Evolutionary conservation across 1,140 invertebrate genomes (phyloP), one percentile per base, ranked within the genome.

Genomic region (Hestina assimilis): DNA sequence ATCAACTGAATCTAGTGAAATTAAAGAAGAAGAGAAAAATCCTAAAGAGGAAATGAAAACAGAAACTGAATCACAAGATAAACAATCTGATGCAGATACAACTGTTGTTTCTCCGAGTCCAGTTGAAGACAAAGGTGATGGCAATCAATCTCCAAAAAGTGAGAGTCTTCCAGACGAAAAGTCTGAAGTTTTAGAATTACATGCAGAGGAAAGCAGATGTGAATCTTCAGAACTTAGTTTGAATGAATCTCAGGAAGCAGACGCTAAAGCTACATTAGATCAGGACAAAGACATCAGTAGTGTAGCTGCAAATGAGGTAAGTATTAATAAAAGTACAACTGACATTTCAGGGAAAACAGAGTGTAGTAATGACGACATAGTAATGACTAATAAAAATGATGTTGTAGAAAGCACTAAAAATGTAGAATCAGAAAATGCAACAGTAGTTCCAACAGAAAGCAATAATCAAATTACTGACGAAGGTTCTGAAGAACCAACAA

Each of bases 121-220:
- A 42, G 66, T 75, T 59, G 57, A 52, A 40, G 62, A 65, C 38
- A 53, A 61, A 14, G 40, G 62, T 11, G 26, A 56, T 51, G 23
- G 19, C 40, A 46, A 38, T 17, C 45, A 15, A 47, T 42, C 33
- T 15, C 35, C 55, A 26, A 43, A 59, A 41, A 54, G 63, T 7
- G 43, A 58, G 33, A 78, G 72, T 55, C 9, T 57, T 3, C 78
- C 77, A 42, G 52, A 63, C 41, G 83, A 86, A 43, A 81, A 83
- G 59, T 86, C 80, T 6, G 83, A 86, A 64, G 57, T 86, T 59
- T 52, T 86, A 31, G 83, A 86, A 72, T 59, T 86, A 43, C 83
- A 86, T 72, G 73, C 73, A 38, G 83, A 86, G 6, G 83, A 86
- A 20, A 82, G 72, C 43, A 72, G 71, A 56, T 72, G 64, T 59